A percentile compares a stretch with the other conserved stretches of the same genome.
Conservation (phyloP, 2,113 vertebrate genomes). For the Struthidea cinerea region DNA sequence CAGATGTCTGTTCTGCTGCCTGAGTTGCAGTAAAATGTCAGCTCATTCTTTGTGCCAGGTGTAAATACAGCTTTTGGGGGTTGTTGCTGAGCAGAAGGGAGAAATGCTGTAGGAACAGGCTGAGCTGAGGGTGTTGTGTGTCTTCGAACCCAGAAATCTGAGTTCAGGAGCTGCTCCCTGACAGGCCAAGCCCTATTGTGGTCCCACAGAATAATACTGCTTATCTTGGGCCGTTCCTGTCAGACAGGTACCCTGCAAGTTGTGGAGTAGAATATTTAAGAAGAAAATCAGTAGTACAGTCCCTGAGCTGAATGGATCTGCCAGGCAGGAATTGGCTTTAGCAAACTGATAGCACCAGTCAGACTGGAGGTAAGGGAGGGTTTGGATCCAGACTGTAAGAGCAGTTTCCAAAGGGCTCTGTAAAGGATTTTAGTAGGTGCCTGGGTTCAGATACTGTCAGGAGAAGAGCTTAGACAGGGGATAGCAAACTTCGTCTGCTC, state of each 20-base stretch:
- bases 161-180: background rate
- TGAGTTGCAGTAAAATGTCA: background rate
- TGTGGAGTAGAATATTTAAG: background rate
- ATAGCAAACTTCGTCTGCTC: background rate
- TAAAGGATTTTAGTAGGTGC: background rate
- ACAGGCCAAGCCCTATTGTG: background rate
- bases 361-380: background rate
- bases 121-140: background rate
- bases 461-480: background rate
- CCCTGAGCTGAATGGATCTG: background rate
- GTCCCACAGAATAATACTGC: background rate
- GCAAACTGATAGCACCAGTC: background rate
- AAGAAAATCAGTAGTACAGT: background rate
- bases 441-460: background rate
- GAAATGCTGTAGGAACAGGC: background rate
- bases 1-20: fast-evolving
- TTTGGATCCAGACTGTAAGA: background rate
- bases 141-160: background rate
- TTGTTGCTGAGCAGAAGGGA: background rate
- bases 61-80: background rate
- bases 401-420: fast-evolving
- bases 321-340: background rate
- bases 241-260: background rate
- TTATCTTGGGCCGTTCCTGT: fast-evolving
- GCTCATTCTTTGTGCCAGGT: background rate